Percentiles rank a stretch among this genome's conserved stretches.
Evolutionary conservation across 2,888 invertebrate genomes (phyloP).

Genomic region (Acronicta aceris): DNA sequence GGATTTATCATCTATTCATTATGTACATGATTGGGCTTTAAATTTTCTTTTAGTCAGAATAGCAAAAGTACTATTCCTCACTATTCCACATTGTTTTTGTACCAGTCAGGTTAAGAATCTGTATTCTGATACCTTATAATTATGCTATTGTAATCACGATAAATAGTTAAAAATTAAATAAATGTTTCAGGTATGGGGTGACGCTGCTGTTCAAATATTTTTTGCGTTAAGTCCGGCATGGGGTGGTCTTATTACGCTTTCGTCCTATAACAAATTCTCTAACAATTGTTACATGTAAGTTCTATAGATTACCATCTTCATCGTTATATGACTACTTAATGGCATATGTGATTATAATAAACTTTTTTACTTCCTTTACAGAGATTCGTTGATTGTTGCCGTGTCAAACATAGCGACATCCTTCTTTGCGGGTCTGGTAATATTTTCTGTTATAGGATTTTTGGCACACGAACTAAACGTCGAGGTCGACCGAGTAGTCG

Average conservation of each 20-base stretch:
- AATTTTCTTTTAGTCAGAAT: too few relatives aligned
- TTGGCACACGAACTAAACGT: conserved; percentile 93
- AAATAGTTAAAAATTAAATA: neutral
- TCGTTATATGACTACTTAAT: neutral
- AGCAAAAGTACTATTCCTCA: too few relatives aligned
- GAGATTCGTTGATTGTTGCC: conserved; percentile 93
- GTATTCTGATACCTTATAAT: too few relatives aligned
- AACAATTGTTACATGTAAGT: conserved; percentile 94
- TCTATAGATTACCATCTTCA: neutral
- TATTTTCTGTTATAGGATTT: conserved; percentile 95
- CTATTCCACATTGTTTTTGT: too few relatives aligned
- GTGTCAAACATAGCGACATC: conserved; percentile 94
- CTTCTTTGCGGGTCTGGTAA: conserved; percentile 94
- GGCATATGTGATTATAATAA: neutral
- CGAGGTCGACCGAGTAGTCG: conserved; percentile 92
- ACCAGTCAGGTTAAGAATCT: too few relatives aligned
- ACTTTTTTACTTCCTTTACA: conserved; percentile 67
- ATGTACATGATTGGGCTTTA: too few relatives aligned
- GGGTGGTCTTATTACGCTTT: conserved; percentile 95
- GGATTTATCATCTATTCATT: too few relatives aligned
- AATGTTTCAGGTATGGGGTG: conserved; percentile 92
- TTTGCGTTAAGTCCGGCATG: conserved; percentile 96
- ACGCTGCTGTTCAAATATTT: conserved; percentile 96
- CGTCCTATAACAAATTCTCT: conserved; percentile 95
- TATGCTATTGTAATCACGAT: neutral